Base-by-base conservation (phyloP, 1,140 invertebrate species). In the Nilaparvata lugens region DNA sequence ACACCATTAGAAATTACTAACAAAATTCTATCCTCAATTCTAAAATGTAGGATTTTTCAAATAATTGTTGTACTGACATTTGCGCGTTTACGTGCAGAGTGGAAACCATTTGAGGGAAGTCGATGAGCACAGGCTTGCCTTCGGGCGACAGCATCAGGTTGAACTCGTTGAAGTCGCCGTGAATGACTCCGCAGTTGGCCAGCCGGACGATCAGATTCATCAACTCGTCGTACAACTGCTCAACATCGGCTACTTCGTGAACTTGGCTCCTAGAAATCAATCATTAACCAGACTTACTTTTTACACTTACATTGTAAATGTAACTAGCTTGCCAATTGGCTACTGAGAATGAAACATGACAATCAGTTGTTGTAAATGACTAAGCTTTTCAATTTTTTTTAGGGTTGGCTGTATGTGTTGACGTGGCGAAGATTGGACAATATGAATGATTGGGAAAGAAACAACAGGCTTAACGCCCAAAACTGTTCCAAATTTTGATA, bases 81-180 rank as follows among this genome's bases (percentile, higher is more conserved):
- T 96, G 82, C 31, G 95, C 96, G 78, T 98, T 96, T 18, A 78
- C 72, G 77, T 98, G 96, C 51, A 85, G 85, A 0, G 88, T 97
- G 5, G 95, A 97, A 43, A 99, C 83, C 96, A 99, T 99, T 79
- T 99, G 97, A 2, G 97, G 97, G 74, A 99, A 99, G 80, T 99
- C 97, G 70, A 99, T 98, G 57, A 99, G 77, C 45, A 95, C 79
- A 0, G 96, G 85, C 60, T 86, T 84, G 28, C 86, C 87, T 68
- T 91, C 83, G 4, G 28, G n/a, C 24, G 83, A 83, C 0, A 98
- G 76, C 83, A 98, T 93, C 51, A 98, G 84, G 73, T 98, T 99
- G 72, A 99, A 99, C 78, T 99, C 97, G 74, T 99, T 99, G 68
- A 98, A 98, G 79, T 99, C 97, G 2, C 95, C 91, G 75, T 99